These are phyloP conservation scores for Phorcus lineatus DNA, from an alignment of 2,888 invertebrate species.

Conservation along the genomic window DNA sequence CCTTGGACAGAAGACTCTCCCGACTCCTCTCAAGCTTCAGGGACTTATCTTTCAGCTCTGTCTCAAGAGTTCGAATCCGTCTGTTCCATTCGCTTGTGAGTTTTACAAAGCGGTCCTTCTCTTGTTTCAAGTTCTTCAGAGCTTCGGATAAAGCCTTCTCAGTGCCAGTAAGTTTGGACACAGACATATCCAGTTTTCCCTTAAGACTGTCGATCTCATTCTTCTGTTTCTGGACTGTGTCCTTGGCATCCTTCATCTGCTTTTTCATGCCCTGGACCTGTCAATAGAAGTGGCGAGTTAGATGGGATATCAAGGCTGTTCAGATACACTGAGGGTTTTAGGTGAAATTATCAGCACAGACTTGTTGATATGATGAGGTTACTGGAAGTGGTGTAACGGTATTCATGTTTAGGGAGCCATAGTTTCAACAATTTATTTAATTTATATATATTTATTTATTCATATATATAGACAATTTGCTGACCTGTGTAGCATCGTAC, in stretches of 20 bases:
- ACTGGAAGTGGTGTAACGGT: neutral
- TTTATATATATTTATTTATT: no score
- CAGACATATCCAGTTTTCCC: constrained; percentile 67
- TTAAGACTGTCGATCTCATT: constrained; percentile 64
- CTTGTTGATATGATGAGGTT: no score
- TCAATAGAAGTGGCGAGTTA: constrained; percentile 21
- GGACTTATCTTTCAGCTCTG: constrained; percentile 54
- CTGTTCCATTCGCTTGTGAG: constrained; percentile 65
- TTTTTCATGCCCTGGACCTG: constrained; percentile 62
- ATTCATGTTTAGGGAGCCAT: neutral
- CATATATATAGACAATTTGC: neutral
- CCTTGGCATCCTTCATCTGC: constrained; percentile 68
- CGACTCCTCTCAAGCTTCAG: constrained; percentile 62
- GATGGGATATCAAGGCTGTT: neutral
- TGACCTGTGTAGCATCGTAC: constrained; percentile 11
- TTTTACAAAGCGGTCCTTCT: constrained; percentile 67
- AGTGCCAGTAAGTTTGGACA: constrained; percentile 66
- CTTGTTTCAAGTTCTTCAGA: constrained; percentile 64
- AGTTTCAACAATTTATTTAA: no score
- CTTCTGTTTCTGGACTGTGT: constrained; percentile 63
- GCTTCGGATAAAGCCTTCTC: constrained; percentile 69
- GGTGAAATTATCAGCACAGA: no score
- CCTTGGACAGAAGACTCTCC: constrained; percentile 60
- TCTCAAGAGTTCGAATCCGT: constrained; percentile 60
- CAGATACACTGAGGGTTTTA: no score